Evolutionary conservation across 2,888 invertebrate species (phyloP).

Genomic region (Pollenia griseotomentosa): DNA sequence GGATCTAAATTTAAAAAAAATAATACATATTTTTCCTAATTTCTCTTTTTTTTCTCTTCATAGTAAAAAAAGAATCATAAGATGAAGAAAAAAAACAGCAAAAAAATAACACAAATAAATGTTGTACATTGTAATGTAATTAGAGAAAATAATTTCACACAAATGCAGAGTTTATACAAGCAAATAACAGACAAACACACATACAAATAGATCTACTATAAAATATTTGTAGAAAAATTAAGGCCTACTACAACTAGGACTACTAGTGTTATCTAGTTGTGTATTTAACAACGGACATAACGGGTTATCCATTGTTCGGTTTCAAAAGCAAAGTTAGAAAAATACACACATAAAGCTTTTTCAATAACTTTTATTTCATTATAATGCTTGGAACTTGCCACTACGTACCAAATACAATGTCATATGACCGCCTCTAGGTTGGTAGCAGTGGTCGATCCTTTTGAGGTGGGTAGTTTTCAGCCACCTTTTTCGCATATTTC

Average conservation of each 20-base stretch:
- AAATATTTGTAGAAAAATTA: slow-evolving; percentile 46
- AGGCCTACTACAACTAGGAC: slow-evolving; percentile 2
- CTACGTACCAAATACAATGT: too few species aligned
- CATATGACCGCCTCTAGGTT: too few species aligned
- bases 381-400: too few species aligned
- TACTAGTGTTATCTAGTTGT: neutral
- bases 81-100: neutral
- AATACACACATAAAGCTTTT: too few species aligned
- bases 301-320: neutral
- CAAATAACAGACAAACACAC: neutral
- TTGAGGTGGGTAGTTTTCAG: too few species aligned
- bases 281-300: too few species aligned
- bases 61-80: neutral
- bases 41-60: neutral
- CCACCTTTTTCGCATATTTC: too few species aligned
- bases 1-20: neutral
- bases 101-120: slow-evolving; percentile 32
- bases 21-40: neutral
- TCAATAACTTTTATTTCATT: too few species aligned
- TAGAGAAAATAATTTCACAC: slow-evolving; percentile 55
- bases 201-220: neutral
- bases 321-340: too few species aligned
- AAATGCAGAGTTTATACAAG: slow-evolving; percentile 15
- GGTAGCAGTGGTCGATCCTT: too few species aligned
- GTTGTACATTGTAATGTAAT: slow-evolving; percentile 68